These are phyloP conservation scores for Idaea straminata DNA, from an alignment of 2,888 invertebrate species.

Conservation along the genomic window DNA sequence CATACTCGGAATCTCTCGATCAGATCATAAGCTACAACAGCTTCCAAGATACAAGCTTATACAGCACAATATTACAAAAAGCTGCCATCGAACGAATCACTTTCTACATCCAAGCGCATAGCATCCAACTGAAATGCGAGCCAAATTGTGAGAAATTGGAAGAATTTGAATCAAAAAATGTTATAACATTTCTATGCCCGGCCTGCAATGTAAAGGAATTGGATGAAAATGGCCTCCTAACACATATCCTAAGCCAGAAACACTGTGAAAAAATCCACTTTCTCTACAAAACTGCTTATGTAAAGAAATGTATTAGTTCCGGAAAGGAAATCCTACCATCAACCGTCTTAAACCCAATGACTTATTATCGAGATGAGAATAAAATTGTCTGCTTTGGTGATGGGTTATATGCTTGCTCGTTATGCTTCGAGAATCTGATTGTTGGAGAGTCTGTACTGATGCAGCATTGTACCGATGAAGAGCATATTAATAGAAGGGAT, in stretches of 20 bases:
- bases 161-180: conserved; percentile 45
- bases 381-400: conserved; percentile 75
- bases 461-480: conserved; percentile 55
- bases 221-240: conserved; percentile 58
- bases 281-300: conserved; percentile 69
- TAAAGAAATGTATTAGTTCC: conserved; percentile 61
- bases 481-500: conserved; percentile 54
- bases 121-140: conserved; percentile 59
- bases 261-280: conserved; percentile 73
- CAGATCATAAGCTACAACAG: conserved; percentile 66
- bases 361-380: conserved; percentile 69
- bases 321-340: conserved; percentile 71
- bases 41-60: conserved; percentile 61
- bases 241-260: conserved; percentile 57
- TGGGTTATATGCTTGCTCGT: conserved; percentile 64
- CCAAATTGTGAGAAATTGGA: conserved; percentile 42
- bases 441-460: conserved; percentile 67
- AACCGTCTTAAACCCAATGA: conserved; percentile 70
- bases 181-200: conserved; percentile 58
- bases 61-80: conserved; percentile 55
- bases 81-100: conserved; percentile 67
- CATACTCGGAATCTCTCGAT: conserved; percentile 68
- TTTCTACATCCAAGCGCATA: conserved; percentile 71
- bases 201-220: conserved; percentile 50
- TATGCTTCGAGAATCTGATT: conserved; percentile 68